Percentiles rank a stretch among this genome's conserved stretches.
These are phyloP conservation scores for Dryomyza anilis DNA, from an alignment of 2,888 invertebrate species.

Conservation along the genomic window DNA sequence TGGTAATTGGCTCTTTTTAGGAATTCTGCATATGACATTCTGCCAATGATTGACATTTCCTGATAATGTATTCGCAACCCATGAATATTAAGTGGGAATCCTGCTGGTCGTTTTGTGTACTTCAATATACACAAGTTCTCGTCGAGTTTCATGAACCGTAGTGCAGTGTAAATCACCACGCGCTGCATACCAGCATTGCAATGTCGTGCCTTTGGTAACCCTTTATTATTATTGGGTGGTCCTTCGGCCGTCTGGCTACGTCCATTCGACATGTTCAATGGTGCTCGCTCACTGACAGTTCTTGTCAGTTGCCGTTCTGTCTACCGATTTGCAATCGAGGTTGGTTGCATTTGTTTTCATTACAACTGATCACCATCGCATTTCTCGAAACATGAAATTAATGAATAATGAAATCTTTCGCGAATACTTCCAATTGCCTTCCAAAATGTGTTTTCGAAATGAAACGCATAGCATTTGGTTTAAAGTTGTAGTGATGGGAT, in stretches of 20 bases:
- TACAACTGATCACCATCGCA: too few relatives aligned
- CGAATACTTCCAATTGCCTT: too few relatives aligned
- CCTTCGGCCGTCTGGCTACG: not conserved
- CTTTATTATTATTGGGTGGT: slow-evolving; percentile 7
- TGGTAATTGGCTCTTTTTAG: too few relatives aligned
- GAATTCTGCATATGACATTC: slow-evolving; percentile 1
- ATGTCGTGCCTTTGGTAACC: not conserved
- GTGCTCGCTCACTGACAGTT: not conserved
- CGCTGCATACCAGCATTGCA: slow-evolving; percentile 17
- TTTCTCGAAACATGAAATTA: slow-evolving; percentile 16
- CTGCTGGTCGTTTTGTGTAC: too few relatives aligned
- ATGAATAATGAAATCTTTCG: slow-evolving; percentile 8
- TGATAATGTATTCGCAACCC: not conserved
- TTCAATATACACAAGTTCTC: not conserved
- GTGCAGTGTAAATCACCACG: not conserved
- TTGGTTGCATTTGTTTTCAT: slow-evolving; percentile 17
- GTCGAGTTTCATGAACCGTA: not conserved
- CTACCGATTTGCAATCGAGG: slow-evolving; percentile 4
- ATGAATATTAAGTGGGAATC: not conserved
- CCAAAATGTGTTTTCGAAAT: too few relatives aligned
- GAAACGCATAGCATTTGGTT: too few relatives aligned
- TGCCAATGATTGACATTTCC: slow-evolving; percentile 24
- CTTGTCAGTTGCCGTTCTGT: too few relatives aligned
- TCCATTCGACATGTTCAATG: slow-evolving; percentile 14
- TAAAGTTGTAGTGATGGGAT: not conserved